phyloP scores from a whole-genome alignment of 2,888 invertebrate species.

The Cosmia pyralina region DNA sequence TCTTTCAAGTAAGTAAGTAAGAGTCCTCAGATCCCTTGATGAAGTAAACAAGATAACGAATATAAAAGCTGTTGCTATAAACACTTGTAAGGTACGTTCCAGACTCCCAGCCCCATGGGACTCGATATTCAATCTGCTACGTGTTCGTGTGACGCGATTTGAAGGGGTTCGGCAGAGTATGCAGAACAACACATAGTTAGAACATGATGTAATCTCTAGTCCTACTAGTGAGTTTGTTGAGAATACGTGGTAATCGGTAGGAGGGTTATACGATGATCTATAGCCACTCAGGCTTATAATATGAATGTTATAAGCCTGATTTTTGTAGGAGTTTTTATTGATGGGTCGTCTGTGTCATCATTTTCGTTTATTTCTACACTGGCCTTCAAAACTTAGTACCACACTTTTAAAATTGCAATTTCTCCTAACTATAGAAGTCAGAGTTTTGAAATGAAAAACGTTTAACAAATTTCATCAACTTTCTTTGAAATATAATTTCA shows the following conservation, averaged over 20 bases:
- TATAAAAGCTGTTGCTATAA: conserved; percentile 38
- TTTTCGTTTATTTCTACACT: too few relatives aligned
- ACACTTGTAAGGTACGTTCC: conserved; percentile 24
- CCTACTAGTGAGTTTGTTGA: conserved; percentile 1
- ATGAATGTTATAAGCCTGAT: background rate
- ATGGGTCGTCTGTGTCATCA: too few relatives aligned
- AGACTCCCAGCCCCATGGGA: conserved; percentile 7
- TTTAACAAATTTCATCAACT: too few relatives aligned
- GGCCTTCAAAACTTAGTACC: too few relatives aligned
- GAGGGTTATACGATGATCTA: background rate
- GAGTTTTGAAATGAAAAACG: too few relatives aligned
- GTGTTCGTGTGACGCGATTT: conserved; percentile 44
- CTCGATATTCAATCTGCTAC: conserved; percentile 55
- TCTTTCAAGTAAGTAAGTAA: too few relatives aligned
- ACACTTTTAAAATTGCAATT: too few relatives aligned
- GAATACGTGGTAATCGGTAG: background rate
- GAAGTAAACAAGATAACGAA: conserved; percentile 45
- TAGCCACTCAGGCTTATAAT: too few relatives aligned
- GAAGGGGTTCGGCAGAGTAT: conserved; percentile 3
- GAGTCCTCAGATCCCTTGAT: conserved; percentile 21
- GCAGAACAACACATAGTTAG: background rate
- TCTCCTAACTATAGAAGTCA: too few relatives aligned
- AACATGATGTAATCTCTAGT: conserved; percentile 25
- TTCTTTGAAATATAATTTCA: too few relatives aligned
- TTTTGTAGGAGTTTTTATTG: background rate